Evolutionary conservation across 2,888 invertebrate species (phyloP).

Genomic region (Heterodera filipjevi): DNA sequence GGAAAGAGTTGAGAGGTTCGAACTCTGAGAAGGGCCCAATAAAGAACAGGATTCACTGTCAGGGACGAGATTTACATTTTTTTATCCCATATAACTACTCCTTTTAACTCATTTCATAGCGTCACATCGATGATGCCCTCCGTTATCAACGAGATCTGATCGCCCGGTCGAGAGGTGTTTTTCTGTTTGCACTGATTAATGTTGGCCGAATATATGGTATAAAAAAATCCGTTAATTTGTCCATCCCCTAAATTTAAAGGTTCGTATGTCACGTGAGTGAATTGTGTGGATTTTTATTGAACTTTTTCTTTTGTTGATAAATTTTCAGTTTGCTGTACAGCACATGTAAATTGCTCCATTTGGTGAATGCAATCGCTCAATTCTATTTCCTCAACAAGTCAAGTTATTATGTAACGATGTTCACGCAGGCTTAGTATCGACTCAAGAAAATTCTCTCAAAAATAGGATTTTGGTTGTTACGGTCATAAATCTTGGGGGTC

Average conservation of each 20-base stretch:
- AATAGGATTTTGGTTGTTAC: too few relatives aligned
- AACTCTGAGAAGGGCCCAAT: too few relatives aligned
- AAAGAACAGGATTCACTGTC: too few relatives aligned
- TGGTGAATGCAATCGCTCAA: conserved; percentile 68
- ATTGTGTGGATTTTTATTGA: not conserved
- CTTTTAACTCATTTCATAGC: conserved; percentile 42
- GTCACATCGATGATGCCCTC: conserved; percentile 69
- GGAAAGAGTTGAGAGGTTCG: too few relatives aligned
- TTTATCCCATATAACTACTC: not conserved
- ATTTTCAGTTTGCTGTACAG: not conserved
- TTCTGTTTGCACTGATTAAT: conserved; percentile 48
- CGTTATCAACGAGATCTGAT: conserved; percentile 65
- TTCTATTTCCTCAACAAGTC: conserved; percentile 67
- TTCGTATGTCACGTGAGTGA: not conserved
- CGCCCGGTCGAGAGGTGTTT: conserved; percentile 42
- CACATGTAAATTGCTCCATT: conserved; percentile 66
- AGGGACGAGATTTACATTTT: too few relatives aligned
- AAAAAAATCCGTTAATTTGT: too few relatives aligned
- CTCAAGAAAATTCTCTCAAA: too few relatives aligned
- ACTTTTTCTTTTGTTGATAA: not conserved
- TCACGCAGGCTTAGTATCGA: too few relatives aligned
- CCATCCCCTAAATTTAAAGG: not conserved
- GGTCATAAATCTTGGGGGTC: too few relatives aligned
- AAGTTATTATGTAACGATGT: too few relatives aligned
- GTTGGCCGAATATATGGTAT: conserved; percentile 68